Conservation (phyloP, 2,888 invertebrate species). For the Phlogophora meticulosa region DNA sequence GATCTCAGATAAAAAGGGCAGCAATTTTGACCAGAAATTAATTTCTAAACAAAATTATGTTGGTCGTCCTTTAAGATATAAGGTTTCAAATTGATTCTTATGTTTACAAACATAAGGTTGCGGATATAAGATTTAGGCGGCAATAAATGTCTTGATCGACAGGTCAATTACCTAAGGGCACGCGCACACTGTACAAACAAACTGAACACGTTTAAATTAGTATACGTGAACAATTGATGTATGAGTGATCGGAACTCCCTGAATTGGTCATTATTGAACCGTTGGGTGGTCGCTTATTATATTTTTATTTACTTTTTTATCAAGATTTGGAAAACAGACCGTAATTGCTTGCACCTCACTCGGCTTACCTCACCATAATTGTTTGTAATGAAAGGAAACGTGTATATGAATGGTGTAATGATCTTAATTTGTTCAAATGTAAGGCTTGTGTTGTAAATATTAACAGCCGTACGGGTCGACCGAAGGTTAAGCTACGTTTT, state of each 20-base stretch:
- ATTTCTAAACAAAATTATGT: conserved; percentile 64
- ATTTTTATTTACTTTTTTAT: conserved; percentile 51
- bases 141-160: conserved; percentile 54
- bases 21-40: conserved; percentile 64
- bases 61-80: conserved; percentile 15
- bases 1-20: conserved; percentile 54
- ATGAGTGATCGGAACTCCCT: conserved; percentile 61
- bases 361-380: conserved; percentile 50
- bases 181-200: conserved; percentile 66
- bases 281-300: conserved; percentile 63
- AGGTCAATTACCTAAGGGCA: conserved; percentile 74
- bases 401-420: conserved; percentile 42
- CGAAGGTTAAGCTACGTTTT: too few species aligned
- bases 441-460: not conserved
- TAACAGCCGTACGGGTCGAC: too few species aligned
- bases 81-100: conserved; percentile 49
- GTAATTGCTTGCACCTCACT: conserved; percentile 55
- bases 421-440: conserved; percentile 39
- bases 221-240: conserved; percentile 56
- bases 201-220: conserved; percentile 58
- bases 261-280: conserved; percentile 73
- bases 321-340: conserved; percentile 41
- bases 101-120: conserved; percentile 42
- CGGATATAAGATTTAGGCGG: conserved; percentile 17
- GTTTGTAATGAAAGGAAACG: conserved; percentile 58